Evolutionary conservation across 2,888 invertebrate genomes (phyloP).

Genomic region (Drosophila kuntzei): DNA sequence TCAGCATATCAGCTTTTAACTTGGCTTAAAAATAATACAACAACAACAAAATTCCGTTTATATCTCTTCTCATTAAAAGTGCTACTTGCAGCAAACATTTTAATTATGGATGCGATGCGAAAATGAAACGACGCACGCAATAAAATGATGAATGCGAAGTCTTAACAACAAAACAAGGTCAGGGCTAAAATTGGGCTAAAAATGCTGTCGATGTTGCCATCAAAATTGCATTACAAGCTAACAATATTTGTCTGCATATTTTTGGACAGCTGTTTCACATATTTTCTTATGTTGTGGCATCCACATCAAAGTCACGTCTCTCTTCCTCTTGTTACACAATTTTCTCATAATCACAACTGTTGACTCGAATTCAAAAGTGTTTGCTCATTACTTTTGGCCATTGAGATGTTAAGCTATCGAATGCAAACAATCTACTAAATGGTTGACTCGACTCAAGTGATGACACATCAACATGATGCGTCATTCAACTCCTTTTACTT

Average conservation of each 20-base stretch:
- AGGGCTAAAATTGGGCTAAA: slow-evolving; percentile 48
- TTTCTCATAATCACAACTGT: slow-evolving; percentile 52
- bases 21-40: background rate
- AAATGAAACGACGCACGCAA: slow-evolving; percentile 45
- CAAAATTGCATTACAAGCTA: slow-evolving; percentile 60
- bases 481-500: slow-evolving; percentile 25
- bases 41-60: slow-evolving; percentile 13
- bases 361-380: slow-evolving; percentile 33
- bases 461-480: slow-evolving; percentile 73
- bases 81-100: slow-evolving; percentile 73
- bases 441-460: slow-evolving; percentile 57
- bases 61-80: slow-evolving; percentile 60
- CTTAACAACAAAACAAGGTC: slow-evolving; percentile 51
- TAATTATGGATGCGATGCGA: slow-evolving; percentile 76
- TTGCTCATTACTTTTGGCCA: slow-evolving; percentile 37
- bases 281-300: slow-evolving; percentile 48
- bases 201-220: slow-evolving; percentile 37
- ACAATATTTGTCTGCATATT: slow-evolving; percentile 32
- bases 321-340: slow-evolving; percentile 56
- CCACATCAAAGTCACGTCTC: slow-evolving; percentile 67
- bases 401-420: slow-evolving; percentile 65
- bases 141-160: slow-evolving; percentile 36
- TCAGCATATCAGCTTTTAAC: slow-evolving; percentile 42
- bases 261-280: slow-evolving; percentile 71
- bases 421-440: slow-evolving; percentile 18